Conservation (phyloP, 2,113 vertebrate genomes). For the Otus sunia region DNA sequence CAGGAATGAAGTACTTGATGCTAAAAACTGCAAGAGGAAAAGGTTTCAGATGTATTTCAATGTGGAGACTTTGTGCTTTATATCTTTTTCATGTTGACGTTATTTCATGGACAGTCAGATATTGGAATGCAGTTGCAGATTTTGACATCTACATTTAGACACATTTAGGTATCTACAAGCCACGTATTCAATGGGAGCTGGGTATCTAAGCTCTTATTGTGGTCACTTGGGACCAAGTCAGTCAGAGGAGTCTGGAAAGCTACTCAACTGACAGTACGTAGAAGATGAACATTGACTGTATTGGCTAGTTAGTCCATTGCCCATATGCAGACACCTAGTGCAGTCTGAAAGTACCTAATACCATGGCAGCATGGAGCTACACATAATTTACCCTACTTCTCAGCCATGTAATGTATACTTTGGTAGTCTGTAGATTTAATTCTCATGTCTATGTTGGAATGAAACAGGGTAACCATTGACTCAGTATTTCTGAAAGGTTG, state of each 20-base stretch:
- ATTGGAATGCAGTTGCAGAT: neutral
- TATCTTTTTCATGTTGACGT: neutral
- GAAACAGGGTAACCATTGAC: neutral
- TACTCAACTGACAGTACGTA: rapidly evolving
- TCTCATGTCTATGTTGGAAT: neutral
- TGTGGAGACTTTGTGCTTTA: neutral
- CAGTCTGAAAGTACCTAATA: neutral
- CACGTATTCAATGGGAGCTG: neutral
- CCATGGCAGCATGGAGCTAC: neutral
- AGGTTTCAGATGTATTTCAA: neutral
- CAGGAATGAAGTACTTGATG: neutral
- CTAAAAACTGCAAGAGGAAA: neutral
- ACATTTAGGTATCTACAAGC: neutral
- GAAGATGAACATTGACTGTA: neutral
- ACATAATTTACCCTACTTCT: neutral
- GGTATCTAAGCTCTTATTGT: neutral
- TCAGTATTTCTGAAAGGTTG: neutral
- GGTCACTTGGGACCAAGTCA: neutral
- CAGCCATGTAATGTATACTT: neutral
- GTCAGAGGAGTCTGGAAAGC: neutral
- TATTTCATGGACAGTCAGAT: neutral
- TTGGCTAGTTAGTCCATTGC: neutral
- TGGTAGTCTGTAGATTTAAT: neutral
- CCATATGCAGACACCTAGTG: neutral
- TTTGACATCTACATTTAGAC: neutral